Base-by-base conservation (phyloP, 1,140 invertebrate genomes). In the Chrysoperla carnea region DNA sequence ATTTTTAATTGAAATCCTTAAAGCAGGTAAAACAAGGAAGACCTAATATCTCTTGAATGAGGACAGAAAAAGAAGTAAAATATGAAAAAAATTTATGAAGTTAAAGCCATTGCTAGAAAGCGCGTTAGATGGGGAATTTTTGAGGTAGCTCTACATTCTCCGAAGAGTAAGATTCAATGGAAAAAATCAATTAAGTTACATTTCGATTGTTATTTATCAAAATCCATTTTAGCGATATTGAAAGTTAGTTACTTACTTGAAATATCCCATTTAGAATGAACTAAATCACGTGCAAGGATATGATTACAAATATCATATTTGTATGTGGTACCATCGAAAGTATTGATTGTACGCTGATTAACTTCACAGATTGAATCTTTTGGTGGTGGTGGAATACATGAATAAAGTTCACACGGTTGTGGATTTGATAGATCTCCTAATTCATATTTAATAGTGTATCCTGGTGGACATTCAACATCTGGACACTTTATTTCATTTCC, bases 241-340 rank as follows among this genome's bases (percentile, higher is more conserved):
- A 33, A n/a, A n/a, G n/a, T n/a, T n/a, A n/a, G n/a, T 35, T 45
- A 60, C 62, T 67, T 62, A 83, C 79, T 56, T 46, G 71, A 66
- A 33, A 84, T 64, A 36, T 64, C 65, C 80, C 79, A 85, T 33
- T 70, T 64, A 29, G 70, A 60, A 23, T 72, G 59, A 7, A 65
- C 53, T 45, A 73, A 67, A 53, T 86, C 79, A 33, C 78, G 63
- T 0, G 75, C 78, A 6, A 88, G 55, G 33, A 84, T 71, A 56
- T 88, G 83, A 60, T 81, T 74, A 54, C 84, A 89, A 9, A 82
- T 67, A 45, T 85, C 81, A 47, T 83, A 82, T 49, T 82, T 81
- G 42, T 72, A 81, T 39, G 83, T 73, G 0, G 72, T 66, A 6
- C 74, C 73, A 58, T 88, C 84, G 48, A 88, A 88, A 0, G 83